Conservation (phyloP, 2,888 invertebrate species). For the Catocala fraxini region DNA sequence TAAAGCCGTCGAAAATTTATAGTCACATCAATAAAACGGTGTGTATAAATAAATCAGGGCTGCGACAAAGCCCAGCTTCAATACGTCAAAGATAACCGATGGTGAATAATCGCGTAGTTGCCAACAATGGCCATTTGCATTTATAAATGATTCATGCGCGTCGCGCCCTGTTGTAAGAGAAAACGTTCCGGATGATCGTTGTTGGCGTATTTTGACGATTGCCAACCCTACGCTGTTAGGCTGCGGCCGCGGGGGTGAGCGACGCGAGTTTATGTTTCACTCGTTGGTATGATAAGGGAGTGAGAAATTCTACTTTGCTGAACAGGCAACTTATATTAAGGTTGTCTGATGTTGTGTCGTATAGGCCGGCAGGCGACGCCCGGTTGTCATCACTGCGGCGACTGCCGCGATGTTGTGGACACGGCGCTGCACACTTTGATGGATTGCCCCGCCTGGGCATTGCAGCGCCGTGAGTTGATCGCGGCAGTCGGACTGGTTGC, state of each 20-base stretch:
- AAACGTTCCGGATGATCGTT: slow-evolving; percentile 66
- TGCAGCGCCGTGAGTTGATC: too few relatives aligned
- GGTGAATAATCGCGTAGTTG: slow-evolving; percentile 77
- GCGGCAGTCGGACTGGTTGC: too few relatives aligned
- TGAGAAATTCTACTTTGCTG: too few relatives aligned
- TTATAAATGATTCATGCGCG: slow-evolving; percentile 80
- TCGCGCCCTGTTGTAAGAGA: slow-evolving; percentile 67
- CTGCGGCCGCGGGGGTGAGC: slow-evolving; percentile 14
- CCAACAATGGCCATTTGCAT: slow-evolving; percentile 77
- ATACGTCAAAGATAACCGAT: slow-evolving; percentile 76
- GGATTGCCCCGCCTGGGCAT: too few relatives aligned
- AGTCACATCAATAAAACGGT: slow-evolving; percentile 51
- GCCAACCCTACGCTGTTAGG: slow-evolving; percentile 55
- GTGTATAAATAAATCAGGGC: slow-evolving; percentile 58
- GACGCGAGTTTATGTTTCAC: slow-evolving; percentile 8
- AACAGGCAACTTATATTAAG: too few relatives aligned
- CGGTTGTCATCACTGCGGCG: too few relatives aligned
- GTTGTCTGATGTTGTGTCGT: too few relatives aligned
- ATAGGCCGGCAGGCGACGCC: too few relatives aligned
- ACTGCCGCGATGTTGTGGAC: too few relatives aligned
- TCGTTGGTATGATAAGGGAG: too few relatives aligned
- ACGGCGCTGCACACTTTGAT: too few relatives aligned
- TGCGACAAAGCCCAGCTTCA: slow-evolving; percentile 55
- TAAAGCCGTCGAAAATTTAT: slow-evolving; percentile 51
- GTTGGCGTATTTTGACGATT: slow-evolving; percentile 63